phyloP scores from a whole-genome alignment of 2,888 invertebrate species.

The Drosophila nr. perissopoda region DNA sequence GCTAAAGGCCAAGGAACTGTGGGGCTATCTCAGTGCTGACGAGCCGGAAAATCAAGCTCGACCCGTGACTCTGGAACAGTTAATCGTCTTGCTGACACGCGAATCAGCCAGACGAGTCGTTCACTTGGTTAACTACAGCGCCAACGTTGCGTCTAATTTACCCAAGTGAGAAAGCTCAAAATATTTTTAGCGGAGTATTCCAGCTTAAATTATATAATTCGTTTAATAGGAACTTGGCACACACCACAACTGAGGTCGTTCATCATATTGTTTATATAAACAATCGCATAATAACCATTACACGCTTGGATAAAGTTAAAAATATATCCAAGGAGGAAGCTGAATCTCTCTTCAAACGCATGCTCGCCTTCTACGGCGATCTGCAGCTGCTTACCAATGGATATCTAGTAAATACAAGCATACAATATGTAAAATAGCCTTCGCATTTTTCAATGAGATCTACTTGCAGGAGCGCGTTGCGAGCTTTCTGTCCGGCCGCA shows the following conservation, averaged over 20 bases:
- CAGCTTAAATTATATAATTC: not conserved
- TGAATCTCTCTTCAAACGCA: conserved; percentile 81
- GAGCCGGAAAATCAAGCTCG: conserved; percentile 95
- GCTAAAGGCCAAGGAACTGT: conserved; percentile 90
- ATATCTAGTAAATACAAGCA: conserved; percentile 73
- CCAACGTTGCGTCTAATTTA: conserved; percentile 86
- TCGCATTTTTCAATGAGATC: not conserved
- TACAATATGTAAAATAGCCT: not conserved
- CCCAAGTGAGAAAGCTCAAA: conserved; percentile 86
- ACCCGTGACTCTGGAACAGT: conserved; percentile 91
- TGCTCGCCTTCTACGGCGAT: conserved; percentile 77
- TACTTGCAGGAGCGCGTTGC: conserved; percentile 87
- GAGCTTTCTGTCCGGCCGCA: conserved; percentile 88
- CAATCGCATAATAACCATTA: conserved; percentile 88
- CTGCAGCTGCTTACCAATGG: conserved; percentile 79
- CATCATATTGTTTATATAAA: conserved; percentile 87
- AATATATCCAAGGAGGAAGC: conserved; percentile 86
- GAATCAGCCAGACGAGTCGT: conserved; percentile 92
- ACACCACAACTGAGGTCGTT: conserved; percentile 86
- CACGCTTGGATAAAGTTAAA: conserved; percentile 87
- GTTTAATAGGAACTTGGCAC: conserved; percentile 85
- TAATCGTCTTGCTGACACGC: conserved; percentile 90
- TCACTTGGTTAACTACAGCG: conserved; percentile 91
- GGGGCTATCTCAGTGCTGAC: conserved; percentile 89
- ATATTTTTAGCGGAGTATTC: not conserved